Conservation (phyloP, 92 coral and sea anemone genomes). For the Isaurus tuberculatus region DNA sequence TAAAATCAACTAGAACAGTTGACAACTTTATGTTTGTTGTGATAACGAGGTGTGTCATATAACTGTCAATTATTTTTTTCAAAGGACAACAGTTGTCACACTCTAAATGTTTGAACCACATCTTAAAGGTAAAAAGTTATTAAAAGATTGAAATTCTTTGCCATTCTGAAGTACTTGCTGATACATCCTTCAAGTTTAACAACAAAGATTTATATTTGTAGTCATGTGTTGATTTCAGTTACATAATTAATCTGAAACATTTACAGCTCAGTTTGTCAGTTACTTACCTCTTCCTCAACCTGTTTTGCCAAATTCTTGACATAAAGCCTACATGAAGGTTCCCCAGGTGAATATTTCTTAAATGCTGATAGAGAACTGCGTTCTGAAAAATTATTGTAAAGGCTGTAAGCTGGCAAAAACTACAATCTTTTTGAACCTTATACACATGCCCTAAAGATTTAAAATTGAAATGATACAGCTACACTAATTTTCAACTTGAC, state of each 20-base stretch:
- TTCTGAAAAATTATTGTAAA: conserved; percentile 73
- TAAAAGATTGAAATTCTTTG: background rate
- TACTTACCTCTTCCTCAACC: conserved; percentile 89
- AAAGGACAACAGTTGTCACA: too few species aligned
- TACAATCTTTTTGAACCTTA: too few species aligned
- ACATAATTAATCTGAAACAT: background rate
- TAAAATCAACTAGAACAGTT: too few species aligned
- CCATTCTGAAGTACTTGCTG: background rate
- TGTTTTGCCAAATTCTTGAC: conserved; percentile 92
- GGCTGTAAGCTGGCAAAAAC: too few species aligned
- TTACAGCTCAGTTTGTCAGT: too few species aligned
- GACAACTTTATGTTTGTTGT: too few species aligned
- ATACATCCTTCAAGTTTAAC: background rate
- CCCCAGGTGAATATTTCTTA: conserved; percentile 88
- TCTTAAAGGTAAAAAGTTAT: background rate
- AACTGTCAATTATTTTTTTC: too few species aligned
- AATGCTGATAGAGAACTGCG: conserved; percentile 79
- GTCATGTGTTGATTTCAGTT: background rate
- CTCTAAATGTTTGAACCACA: too few species aligned
- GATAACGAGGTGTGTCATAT: too few species aligned
- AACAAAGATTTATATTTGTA: background rate
- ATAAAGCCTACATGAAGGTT: conserved; percentile 90
- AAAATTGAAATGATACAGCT: too few species aligned
- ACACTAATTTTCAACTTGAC: too few species aligned
- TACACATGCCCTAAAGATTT: too few species aligned